Evolutionary conservation across 2,888 invertebrate genomes (phyloP), one percentile per base, ranked within the genome.

Genomic region (Neoascia interrupta): DNA sequence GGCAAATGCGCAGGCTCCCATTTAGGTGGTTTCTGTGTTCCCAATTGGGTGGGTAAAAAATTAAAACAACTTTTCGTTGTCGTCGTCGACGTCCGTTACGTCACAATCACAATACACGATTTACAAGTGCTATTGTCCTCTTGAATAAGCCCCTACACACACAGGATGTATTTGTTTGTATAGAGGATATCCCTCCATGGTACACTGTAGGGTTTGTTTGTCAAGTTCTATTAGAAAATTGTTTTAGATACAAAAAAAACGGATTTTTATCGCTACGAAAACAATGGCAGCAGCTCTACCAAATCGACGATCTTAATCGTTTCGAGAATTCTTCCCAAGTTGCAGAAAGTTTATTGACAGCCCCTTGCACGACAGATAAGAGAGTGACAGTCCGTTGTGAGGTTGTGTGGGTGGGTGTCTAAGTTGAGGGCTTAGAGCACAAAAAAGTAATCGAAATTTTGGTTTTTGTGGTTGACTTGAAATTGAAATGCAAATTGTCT

Each of bases 101-200:
- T 79, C 73, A 79, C 61, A 31, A 53, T n/a, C n/a, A n/a, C n/a
- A n/a, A n/a, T n/a, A n/a, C n/a, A n/a, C 47, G 49, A 72, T 73
- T 73, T 72, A 79, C 56, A 79, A 79, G 73, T 68, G 73, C 73
- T 79, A 61, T 79, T 79, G 79, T 79, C 66, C 79, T 79, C 66
- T 53, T 47, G 51, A 60, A 64, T 31, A 61, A 28, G 47, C 37
- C 26, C 18, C 19, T 28, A 51, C 28, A 63, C 19, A 21, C 10
- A 8, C 23, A 47, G 37, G 21, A 6, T 11, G 56, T 54, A 36
- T 34, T 43, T 53, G 21, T 6, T 41, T 49, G 54, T 41, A 39
- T 51, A 10, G n/a, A n/a, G 31, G 39, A 51, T 63, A 36, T 41
- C 28, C 4, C 60, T 6, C 37, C 36, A 54, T 13, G 16, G 41